Evolutionary conservation across 2,888 invertebrate genomes (phyloP).

Genomic region (Aethes cnicana): DNA sequence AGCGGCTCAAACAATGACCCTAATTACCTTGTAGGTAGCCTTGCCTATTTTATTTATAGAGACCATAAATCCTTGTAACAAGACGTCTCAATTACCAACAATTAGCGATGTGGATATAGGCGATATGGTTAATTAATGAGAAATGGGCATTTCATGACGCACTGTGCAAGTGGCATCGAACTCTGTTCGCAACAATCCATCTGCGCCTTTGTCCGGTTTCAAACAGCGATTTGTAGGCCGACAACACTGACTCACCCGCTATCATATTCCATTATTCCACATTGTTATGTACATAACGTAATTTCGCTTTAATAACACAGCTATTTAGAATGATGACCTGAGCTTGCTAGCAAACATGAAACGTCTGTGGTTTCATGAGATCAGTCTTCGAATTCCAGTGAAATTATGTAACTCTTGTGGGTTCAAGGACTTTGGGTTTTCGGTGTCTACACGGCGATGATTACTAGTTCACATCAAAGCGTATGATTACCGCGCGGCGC

Average conservation of each 20-base stretch:
- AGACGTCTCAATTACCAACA: slow-evolving; percentile 2
- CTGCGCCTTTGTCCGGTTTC: slow-evolving; percentile 67
- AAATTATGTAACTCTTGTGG: neutral
- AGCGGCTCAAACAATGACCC: slow-evolving; percentile 2
- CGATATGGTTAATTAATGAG: slow-evolving; percentile 16
- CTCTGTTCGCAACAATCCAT: slow-evolving; percentile 55
- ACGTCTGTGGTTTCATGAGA: neutral
- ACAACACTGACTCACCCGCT: slow-evolving; percentile 63
- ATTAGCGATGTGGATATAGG: slow-evolving; percentile 1
- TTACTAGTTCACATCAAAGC: slow-evolving; percentile 19
- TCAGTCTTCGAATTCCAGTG: neutral
- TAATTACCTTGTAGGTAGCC: neutral
- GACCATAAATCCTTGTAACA: slow-evolving; percentile 10
- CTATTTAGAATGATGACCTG: slow-evolving; percentile 8
- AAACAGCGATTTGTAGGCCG: slow-evolving; percentile 65
- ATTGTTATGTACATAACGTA: slow-evolving; percentile 31
- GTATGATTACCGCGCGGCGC: slow-evolving; percentile 9
- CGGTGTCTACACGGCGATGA: slow-evolving; percentile 1
- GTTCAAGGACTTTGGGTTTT: slow-evolving; percentile 3
- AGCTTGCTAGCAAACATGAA: neutral
- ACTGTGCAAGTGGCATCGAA: slow-evolving; percentile 60
- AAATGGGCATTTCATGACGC: slow-evolving; percentile 58
- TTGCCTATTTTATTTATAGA: slow-evolving; percentile 13
- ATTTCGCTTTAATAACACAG: slow-evolving; percentile 6
- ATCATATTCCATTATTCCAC: slow-evolving; percentile 57